Evolutionary conservation across 2,888 invertebrate species (phyloP).

Genomic region (Brachycybe producta): DNA sequence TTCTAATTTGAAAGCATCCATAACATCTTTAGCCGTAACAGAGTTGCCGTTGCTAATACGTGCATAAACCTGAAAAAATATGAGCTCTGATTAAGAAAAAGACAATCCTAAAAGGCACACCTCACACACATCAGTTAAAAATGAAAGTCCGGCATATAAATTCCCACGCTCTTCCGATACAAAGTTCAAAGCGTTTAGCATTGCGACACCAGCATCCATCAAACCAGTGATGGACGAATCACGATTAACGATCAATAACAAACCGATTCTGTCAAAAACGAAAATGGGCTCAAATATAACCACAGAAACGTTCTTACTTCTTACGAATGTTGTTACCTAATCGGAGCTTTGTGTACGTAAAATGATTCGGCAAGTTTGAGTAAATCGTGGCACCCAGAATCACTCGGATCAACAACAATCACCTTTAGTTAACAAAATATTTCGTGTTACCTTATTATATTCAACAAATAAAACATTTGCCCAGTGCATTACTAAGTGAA

Average conservation of each 20-base stretch:
- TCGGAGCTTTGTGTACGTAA: constrained; percentile 75
- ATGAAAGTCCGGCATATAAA: constrained; percentile 59
- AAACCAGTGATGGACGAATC: constrained; percentile 44
- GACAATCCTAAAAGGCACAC: too few species aligned
- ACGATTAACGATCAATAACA: constrained; percentile 52
- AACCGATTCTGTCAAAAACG: constrained; percentile 55
- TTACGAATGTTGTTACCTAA: constrained; percentile 35
- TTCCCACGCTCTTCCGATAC: constrained; percentile 62
- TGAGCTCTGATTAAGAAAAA: not conserved
- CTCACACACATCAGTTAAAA: constrained; percentile 60
- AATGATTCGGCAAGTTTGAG: constrained; percentile 82
- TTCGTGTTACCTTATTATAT: not conserved
- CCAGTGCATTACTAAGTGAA: constrained; percentile 34
- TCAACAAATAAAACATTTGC: not conserved
- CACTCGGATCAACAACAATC: constrained; percentile 71
- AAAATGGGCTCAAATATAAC: not conserved
- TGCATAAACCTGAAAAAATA: constrained; percentile 41
- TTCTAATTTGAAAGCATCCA: constrained; percentile 50
- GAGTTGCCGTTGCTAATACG: constrained; percentile 34
- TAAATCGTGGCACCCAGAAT: constrained; percentile 50
- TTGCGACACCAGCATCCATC: constrained; percentile 63
- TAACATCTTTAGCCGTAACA: constrained; percentile 49
- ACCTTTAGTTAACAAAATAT: constrained; percentile 42
- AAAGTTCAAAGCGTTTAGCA: constrained; percentile 81
- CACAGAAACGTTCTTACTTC: not conserved